These are phyloP conservation scores for Dynastes hyllus DNA, from an alignment of 2,888 invertebrate species.

Conservation along the genomic window DNA sequence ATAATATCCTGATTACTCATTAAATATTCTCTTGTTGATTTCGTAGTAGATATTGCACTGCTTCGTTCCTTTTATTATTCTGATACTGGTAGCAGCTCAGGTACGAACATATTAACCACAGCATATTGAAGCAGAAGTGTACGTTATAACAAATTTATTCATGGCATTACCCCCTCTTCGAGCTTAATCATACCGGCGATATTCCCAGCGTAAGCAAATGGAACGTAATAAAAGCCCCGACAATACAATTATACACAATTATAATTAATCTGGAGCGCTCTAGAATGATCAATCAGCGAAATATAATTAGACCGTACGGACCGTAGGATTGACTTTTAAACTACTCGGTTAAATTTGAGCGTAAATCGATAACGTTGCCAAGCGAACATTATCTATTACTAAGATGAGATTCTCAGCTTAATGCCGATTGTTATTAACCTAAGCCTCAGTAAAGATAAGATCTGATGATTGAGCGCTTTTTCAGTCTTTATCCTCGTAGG, in stretches of 20 bases:
- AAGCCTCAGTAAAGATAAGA: neutral
- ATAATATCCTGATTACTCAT: no score
- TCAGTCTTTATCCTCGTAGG: neutral
- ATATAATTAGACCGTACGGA: constrained; percentile 22
- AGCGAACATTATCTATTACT: constrained; percentile 15
- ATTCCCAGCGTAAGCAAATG: constrained; percentile 19
- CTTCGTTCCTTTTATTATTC: no score
- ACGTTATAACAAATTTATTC: neutral
- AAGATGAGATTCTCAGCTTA: constrained; percentile 4
- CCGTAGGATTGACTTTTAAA: constrained; percentile 25
- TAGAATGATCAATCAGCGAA: constrained; percentile 20
- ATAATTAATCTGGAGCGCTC: constrained; percentile 12
- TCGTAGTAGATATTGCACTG: no score
- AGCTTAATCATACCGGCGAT: neutral
- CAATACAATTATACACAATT: constrained; percentile 33
- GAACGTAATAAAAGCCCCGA: constrained; percentile 23
- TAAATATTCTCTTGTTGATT: no score
- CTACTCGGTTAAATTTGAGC: constrained; percentile 14
- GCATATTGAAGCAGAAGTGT: no score
- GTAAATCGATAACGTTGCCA: constrained; percentile 20
- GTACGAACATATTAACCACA: no score
- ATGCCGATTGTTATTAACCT: neutral
- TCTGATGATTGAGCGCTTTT: neutral
- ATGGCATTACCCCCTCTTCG: neutral
- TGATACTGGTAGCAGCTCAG: no score